A percentile compares a stretch with the other conserved stretches of the same genome.
These are phyloP conservation scores for Toxostoma redivivum DNA, from an alignment of 2,113 vertebrate species.

Conservation along the genomic window DNA sequence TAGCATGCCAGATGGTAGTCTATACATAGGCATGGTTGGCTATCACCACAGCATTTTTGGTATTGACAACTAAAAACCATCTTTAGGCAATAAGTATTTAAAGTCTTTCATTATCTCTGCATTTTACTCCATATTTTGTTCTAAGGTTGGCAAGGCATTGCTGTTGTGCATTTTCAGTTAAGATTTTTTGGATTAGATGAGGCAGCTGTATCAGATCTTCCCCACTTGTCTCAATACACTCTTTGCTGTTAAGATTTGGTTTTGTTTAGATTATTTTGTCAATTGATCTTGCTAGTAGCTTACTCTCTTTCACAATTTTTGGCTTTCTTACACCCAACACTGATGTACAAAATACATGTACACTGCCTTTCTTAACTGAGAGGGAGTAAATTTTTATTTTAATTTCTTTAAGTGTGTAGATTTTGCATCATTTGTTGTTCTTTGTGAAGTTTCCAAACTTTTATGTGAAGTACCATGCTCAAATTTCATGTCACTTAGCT, in stretches of 20 bases:
- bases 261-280: not conserved
- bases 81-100: not conserved
- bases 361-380: not conserved
- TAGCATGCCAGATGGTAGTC: constrained; percentile 17
- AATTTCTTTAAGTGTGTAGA: not conserved
- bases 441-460: constrained; percentile 7
- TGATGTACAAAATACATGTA: not conserved
- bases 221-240: not conserved
- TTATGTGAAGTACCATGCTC: not conserved
- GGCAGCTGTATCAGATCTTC: not conserved
- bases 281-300: not conserved
- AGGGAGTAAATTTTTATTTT: not conserved
- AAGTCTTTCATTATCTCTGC: not conserved
- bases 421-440: not conserved
- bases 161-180: not conserved
- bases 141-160: not conserved
- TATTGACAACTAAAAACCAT: constrained; percentile 1
- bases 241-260: not conserved
- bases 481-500: not conserved
- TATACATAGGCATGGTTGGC: constrained; percentile 6
- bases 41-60: constrained; percentile 6
- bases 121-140: constrained; percentile 25
- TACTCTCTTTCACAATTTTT: not conserved
- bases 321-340: not conserved
- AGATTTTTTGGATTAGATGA: not conserved